Percentiles rank a stretch among this genome's conserved stretches.
Evolutionary conservation across 2,888 invertebrate genomes (phyloP).

Genomic region (Blastobasis adustella): DNA sequence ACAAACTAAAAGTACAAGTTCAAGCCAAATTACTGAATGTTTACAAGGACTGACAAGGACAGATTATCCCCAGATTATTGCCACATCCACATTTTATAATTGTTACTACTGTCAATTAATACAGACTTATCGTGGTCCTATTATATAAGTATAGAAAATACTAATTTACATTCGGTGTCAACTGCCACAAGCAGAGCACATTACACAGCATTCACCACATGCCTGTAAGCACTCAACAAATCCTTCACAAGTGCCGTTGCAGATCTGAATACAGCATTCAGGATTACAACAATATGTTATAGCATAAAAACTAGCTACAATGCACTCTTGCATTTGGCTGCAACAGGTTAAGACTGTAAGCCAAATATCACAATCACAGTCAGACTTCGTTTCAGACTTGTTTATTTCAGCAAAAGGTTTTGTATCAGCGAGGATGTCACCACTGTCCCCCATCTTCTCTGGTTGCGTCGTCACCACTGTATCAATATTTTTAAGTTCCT

Average conservation of each 20-base stretch:
- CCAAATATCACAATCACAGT: conserved; percentile 5
- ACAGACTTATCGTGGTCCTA: no score
- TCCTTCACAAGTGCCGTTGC: conserved; percentile 7
- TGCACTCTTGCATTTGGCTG: conserved; percentile 7
- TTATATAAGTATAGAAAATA: no score
- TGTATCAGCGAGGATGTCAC: conserved; percentile 2
- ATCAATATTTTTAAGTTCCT: no score
- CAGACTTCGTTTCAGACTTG: not conserved
- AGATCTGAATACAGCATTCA: conserved; percentile 3
- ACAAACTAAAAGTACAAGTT: no score
- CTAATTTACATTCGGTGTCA: no score
- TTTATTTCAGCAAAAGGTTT: not conserved
- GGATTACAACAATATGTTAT: conserved; percentile 3
- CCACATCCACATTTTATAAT: no score
- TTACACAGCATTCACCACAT: conserved; percentile 10
- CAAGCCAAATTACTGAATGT: no score
- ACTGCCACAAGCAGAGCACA: no score
- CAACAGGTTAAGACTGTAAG: conserved; percentile 7
- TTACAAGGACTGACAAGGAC: no score
- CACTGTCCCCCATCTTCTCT: conserved; percentile 1
- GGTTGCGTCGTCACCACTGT: conserved; percentile 5
- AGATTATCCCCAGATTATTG: no score
- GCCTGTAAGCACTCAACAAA: conserved; percentile 8
- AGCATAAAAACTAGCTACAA: conserved; percentile 6
- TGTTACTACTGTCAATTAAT: no score